These are phyloP conservation scores for Myotis brandtii DNA, from an alignment of 2,113 vertebrate genomes.

Conservation along the genomic window DNA sequence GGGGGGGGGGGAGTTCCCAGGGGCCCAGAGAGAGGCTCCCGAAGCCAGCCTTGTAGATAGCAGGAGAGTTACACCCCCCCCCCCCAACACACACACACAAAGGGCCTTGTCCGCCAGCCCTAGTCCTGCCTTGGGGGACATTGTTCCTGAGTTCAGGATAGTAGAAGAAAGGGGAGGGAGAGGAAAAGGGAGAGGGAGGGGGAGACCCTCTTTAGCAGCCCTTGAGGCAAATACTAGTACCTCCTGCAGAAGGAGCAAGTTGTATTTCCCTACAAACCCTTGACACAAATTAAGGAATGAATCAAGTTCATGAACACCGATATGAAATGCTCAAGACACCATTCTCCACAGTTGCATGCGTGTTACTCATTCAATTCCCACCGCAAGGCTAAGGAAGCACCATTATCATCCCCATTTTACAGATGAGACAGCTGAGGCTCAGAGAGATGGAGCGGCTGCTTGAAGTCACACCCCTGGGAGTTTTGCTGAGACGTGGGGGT, in stretches of 20 bases:
- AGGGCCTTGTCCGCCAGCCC: not conserved
- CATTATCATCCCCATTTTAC: not conserved
- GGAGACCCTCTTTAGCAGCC: not conserved
- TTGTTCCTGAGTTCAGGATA: not conserved
- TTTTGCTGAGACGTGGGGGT: not conserved
- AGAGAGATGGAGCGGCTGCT: not conserved
- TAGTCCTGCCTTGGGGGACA: not conserved
- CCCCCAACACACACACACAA: no score
- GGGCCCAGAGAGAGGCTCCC: not conserved
- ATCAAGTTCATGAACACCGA: slow-evolving; percentile 34
- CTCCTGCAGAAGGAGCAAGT: slow-evolving; percentile 59
- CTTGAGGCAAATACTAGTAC: slow-evolving; percentile 42
- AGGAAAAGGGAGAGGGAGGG: not conserved
- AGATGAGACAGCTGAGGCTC: not conserved
- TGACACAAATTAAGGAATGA: slow-evolving; percentile 58
- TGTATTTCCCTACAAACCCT: slow-evolving; percentile 38
- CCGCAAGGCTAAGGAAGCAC: not conserved
- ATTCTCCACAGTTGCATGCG: rapidly evolving
- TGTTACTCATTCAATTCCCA: not conserved
- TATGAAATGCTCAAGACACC: not conserved
- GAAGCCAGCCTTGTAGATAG: not conserved
- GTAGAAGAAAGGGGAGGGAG: not conserved
- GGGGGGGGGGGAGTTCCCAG: not conserved
- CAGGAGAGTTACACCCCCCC: rapidly evolving
- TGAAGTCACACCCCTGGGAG: not conserved